phyloP scores from a whole-genome alignment of 2,113 vertebrate species.

The Poecile atricapillus region DNA sequence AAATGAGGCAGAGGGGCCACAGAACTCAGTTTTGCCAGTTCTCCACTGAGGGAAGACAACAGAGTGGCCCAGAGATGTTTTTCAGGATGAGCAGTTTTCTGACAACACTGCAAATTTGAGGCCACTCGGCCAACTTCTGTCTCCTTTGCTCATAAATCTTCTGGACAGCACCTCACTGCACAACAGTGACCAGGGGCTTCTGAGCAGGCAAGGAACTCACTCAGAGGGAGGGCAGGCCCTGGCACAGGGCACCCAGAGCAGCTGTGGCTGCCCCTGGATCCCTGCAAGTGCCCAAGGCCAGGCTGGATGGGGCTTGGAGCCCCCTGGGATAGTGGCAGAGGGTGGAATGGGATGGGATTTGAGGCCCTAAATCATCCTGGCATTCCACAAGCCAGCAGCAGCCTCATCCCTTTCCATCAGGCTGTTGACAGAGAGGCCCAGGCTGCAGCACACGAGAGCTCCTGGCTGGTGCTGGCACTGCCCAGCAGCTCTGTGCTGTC shows the following conservation, averaged over 20 bases:
- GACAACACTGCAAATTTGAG: accelerated
- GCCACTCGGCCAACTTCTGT: accelerated
- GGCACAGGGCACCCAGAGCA: neutral
- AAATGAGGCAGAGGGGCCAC: neutral
- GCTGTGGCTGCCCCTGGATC: neutral
- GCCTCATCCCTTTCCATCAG: accelerated
- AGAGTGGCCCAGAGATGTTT: neutral
- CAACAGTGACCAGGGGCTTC: neutral
- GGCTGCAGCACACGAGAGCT: accelerated
- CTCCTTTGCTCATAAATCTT: neutral
- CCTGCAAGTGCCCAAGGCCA: neutral
- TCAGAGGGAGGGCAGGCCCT: accelerated
- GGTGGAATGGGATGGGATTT: neutral
- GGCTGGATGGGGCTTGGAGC: neutral
- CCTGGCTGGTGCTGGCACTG: neutral
- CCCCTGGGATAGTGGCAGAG: accelerated
- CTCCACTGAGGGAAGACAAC: neutral
- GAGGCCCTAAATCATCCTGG: neutral
- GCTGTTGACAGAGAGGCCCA: neutral
- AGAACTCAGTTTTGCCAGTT: neutral
- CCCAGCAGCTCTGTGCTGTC: accelerated
- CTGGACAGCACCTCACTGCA: neutral
- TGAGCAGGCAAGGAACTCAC: neutral
- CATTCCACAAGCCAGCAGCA: neutral
- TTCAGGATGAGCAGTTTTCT: neutral